A percentile compares a stretch with the other conserved stretches of the same genome.
These are phyloP conservation scores for Sebastes nivosus DNA, from an alignment of 2,797 vertebrate genomes.

Conservation along the genomic window DNA sequence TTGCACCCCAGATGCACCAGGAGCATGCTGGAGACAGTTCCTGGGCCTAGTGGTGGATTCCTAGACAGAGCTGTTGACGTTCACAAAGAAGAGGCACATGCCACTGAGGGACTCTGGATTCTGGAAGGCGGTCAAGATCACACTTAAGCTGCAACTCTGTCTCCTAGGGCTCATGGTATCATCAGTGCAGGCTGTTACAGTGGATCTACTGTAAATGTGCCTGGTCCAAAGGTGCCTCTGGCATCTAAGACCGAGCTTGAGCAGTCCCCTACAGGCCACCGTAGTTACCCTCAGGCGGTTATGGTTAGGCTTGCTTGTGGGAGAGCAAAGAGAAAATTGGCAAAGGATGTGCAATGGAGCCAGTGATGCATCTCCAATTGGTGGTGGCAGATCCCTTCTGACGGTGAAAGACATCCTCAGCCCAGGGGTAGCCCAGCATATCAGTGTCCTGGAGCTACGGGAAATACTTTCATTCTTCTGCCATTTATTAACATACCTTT, in stretches of 20 bases:
- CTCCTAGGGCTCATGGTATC: background rate
- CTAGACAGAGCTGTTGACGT: background rate
- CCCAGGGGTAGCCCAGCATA: background rate
- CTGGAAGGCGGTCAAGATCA: background rate
- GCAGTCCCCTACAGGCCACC: background rate
- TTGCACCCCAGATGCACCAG: background rate
- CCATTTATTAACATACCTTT: background rate
- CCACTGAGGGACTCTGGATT: background rate
- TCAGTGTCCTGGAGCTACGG: background rate
- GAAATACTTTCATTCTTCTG: background rate
- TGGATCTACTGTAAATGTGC: constrained; percentile 1
- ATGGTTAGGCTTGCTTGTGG: constrained; percentile 22
- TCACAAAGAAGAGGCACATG: background rate
- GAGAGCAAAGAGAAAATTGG: constrained; percentile 16
- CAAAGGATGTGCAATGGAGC: background rate
- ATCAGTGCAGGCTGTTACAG: background rate
- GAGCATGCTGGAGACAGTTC: background rate
- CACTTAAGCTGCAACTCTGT: background rate
- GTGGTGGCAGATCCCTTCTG: constrained; percentile 20
- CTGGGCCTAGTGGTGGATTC: background rate
- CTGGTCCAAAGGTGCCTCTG: constrained; percentile 9
- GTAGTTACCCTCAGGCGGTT: constrained; percentile 34
- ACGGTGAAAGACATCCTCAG: background rate
- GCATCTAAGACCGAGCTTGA: constrained; percentile 13
- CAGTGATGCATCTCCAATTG: constrained; percentile 27